phyloP scores from a whole-genome alignment of 2,113 vertebrate genomes.

The Oreocharis arfaki region DNA sequence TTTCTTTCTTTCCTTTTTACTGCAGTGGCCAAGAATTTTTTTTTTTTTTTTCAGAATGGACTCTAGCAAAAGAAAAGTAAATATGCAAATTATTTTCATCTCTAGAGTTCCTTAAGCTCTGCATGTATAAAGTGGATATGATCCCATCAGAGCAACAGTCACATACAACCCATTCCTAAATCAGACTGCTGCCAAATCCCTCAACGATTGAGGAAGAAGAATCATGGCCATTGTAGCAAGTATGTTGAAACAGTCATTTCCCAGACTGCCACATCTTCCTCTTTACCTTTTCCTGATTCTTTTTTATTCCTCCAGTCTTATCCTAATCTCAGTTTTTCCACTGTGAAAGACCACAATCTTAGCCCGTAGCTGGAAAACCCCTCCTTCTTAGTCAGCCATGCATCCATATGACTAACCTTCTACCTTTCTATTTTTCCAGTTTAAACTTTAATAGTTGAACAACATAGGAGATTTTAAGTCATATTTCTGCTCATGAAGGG shows the following conservation, averaged over 20 bases:
- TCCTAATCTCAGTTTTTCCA: neutral
- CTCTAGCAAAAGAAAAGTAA: neutral
- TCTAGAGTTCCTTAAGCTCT: neutral
- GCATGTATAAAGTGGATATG: neutral
- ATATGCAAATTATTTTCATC: neutral
- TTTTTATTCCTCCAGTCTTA: neutral
- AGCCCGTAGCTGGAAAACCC: neutral
- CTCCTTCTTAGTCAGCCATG: neutral
- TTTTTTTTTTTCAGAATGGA: neutral
- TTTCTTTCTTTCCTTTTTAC: neutral
- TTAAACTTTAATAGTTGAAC: neutral
- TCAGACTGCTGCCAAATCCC: neutral
- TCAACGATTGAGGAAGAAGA: neutral
- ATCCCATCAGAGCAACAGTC: neutral
- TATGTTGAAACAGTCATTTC: neutral
- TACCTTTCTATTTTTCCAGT: neutral
- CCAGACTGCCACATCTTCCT: neutral
- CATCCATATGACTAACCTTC: neutral
- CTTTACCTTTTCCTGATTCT: neutral
- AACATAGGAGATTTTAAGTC: neutral
- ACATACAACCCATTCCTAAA: fast-evolving
- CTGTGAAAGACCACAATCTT: neutral
- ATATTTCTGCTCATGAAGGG: neutral
- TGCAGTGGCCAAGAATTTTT: neutral
- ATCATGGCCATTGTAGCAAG: neutral